Percentiles rank a stretch among this genome's conserved stretches.
Conservation (phyloP, 2,888 invertebrate species). For the Melanargia galathea region DNA sequence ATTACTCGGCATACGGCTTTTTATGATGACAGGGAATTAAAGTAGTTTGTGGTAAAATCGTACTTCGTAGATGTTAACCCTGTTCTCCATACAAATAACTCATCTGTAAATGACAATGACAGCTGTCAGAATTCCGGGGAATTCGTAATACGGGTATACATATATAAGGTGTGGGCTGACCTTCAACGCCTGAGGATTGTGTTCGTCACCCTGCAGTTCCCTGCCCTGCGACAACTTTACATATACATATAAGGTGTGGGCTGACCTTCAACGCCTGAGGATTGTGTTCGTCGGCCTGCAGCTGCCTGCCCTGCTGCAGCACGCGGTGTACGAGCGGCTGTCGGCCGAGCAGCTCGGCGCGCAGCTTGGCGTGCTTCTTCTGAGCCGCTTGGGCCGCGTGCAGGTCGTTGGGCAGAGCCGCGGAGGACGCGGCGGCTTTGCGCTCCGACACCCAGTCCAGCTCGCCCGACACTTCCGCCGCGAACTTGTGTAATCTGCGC, state of each 20-base stretch:
- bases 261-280: conserved; percentile 81
- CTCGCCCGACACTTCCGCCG: conserved; percentile 95
- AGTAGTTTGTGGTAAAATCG: too few species aligned
- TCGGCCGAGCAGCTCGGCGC: conserved; percentile 94
- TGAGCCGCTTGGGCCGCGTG: conserved; percentile 96
- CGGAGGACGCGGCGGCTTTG: conserved; percentile 84
- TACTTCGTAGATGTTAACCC: too few species aligned
- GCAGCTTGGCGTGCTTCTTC: conserved; percentile 97
- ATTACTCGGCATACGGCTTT: too few species aligned
- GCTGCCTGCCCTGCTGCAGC: conserved; percentile 87
- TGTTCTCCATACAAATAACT: too few species aligned
- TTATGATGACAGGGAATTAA: too few species aligned
- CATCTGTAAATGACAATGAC: too few species aligned
- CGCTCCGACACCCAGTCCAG: conserved; percentile 98
- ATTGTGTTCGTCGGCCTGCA: conserved; percentile 87
- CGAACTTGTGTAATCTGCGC: conserved; percentile 91
- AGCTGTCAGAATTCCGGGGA: too few species aligned
- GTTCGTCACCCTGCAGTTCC: neutral
- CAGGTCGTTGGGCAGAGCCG: conserved; percentile 88
- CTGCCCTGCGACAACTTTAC: too few species aligned
- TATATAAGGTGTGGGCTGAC: too few species aligned
- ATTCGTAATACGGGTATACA: too few species aligned
- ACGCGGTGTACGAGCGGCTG: conserved; percentile 92
- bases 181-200: neutral
- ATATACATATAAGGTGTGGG: too few species aligned